Conservation (phyloP, 2,797 vertebrate species). For the Onychomys torridus region DNA sequence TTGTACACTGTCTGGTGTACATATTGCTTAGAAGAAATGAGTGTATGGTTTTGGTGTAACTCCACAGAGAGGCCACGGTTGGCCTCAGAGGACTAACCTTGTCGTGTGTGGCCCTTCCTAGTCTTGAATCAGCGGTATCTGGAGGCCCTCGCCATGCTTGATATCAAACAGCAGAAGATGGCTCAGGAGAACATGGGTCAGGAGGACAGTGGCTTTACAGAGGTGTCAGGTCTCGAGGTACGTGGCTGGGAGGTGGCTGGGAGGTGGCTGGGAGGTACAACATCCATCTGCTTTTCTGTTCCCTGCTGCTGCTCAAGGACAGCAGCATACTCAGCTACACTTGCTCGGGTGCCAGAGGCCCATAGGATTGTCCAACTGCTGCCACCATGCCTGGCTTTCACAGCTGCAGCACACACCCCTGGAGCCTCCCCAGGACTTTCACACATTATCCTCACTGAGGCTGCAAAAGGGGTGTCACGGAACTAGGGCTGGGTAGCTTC, state of each 20-base stretch:
- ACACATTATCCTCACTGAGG: not conserved
- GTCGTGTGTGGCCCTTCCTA: constrained; percentile 78
- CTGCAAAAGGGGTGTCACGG: not conserved
- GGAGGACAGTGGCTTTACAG: constrained; percentile 83
- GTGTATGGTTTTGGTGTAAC: not conserved
- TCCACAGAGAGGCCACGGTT: not conserved
- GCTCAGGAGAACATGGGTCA: constrained; percentile 87
- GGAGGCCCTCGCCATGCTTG: constrained; percentile 92
- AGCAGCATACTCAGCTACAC: not conserved
- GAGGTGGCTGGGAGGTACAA: not conserved
- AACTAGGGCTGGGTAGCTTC: not conserved
- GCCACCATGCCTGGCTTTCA: not conserved
- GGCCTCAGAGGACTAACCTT: not conserved
- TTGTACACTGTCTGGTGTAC: not conserved
- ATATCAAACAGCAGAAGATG: constrained; percentile 89
- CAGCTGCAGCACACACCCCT: not conserved
- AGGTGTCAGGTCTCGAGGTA: constrained; percentile 92
- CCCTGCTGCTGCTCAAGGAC: not conserved
- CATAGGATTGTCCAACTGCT: not conserved
- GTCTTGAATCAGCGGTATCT: constrained; percentile 91
- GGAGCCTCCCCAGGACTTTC: not conserved
- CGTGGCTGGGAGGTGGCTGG: constrained; percentile 66
- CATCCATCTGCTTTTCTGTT: not conserved
- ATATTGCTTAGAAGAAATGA: not conserved
- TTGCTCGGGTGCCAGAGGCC: not conserved